Conservation (phyloP, 1,140 invertebrate species). For the Ectropis grisescens region DNA sequence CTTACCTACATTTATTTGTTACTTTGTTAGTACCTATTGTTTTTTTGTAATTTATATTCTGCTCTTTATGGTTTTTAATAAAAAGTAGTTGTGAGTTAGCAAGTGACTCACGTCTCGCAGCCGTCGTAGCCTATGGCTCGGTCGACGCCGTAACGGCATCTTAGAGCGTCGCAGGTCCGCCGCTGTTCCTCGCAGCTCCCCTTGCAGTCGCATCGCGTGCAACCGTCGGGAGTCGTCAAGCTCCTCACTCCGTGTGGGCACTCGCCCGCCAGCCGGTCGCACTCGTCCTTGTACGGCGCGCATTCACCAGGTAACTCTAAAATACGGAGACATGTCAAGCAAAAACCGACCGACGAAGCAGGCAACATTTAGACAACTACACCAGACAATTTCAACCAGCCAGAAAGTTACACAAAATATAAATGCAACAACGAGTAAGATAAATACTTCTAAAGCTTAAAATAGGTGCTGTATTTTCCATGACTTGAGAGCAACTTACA, state of each 20-base stretch:
- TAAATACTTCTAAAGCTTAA: neutral
- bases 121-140: neutral
- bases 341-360: neutral
- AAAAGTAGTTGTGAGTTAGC: neutral
- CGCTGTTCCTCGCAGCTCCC: too few species aligned
- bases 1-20: too few species aligned
- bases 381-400: neutral
- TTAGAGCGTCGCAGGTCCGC: neutral
- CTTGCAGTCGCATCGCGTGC: too few species aligned
- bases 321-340: too few species aligned
- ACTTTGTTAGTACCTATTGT: too few species aligned
- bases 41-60: too few species aligned
- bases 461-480: neutral
- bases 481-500: neutral
- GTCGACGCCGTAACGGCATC: neutral
- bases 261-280: neutral
- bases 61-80: neutral
- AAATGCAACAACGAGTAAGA: too few species aligned
- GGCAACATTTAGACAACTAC: neutral
- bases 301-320: neutral
- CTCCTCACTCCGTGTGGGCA: neutral
- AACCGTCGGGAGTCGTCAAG: too few species aligned
- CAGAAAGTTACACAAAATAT: neutral
- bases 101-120: neutral
- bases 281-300: conserved; percentile 1